Percentiles rank a stretch among this genome's conserved stretches.
These are phyloP conservation scores for Melozone crissalis DNA, from an alignment of 2,113 vertebrate genomes.

Conservation along the genomic window DNA sequence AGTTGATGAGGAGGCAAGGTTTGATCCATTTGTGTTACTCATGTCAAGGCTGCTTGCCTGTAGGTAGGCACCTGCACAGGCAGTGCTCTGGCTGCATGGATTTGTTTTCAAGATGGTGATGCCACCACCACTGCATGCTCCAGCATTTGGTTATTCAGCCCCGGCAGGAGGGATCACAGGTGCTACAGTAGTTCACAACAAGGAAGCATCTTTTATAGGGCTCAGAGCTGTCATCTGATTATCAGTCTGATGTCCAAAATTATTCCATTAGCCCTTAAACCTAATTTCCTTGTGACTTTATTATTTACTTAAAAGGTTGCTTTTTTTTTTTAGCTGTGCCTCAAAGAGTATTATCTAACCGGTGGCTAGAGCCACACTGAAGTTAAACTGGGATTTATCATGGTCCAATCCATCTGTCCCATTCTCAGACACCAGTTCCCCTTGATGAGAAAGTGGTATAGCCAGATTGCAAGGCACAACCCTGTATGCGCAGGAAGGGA, in stretches of 20 bases:
- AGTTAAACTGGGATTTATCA: not conserved
- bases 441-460: not conserved
- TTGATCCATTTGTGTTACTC: not conserved
- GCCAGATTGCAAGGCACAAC: not conserved
- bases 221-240: not conserved
- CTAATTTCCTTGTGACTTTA: not conserved
- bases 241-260: not conserved
- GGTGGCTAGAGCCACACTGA: not conserved
- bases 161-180: fast-evolving
- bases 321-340: not conserved
- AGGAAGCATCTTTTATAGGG: not conserved
- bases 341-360: not conserved
- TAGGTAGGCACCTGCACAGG: not conserved
- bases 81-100: not conserved
- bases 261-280: not conserved
- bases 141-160: not conserved
- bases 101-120: not conserved
- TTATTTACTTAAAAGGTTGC: not conserved
- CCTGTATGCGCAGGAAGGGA: not conserved
- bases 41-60: not conserved
- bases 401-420: not conserved
- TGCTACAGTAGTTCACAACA: not conserved
- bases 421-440: not conserved
- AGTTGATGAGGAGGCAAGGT: not conserved
- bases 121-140: fast-evolving